Conservation (phyloP, 2,113 vertebrate species). For the Aspidoscelis tigris region DNA sequence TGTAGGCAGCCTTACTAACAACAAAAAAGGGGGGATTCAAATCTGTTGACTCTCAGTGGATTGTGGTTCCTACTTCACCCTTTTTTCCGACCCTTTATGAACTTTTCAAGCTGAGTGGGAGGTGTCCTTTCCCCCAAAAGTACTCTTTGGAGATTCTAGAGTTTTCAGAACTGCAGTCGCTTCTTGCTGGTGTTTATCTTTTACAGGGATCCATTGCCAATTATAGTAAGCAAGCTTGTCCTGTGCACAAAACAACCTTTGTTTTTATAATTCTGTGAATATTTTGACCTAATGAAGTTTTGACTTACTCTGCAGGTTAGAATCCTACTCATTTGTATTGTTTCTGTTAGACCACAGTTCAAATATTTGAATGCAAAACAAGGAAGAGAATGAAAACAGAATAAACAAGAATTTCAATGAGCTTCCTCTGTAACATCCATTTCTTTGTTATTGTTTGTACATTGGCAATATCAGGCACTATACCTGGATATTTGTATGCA, state of each 20-base stretch:
- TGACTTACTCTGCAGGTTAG: slow-evolving; percentile 23
- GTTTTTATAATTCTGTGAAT: slow-evolving; percentile 38
- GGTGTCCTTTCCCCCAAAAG: not conserved
- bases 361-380: slow-evolving; percentile 45
- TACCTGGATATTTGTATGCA: not conserved
- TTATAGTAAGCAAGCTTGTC: slow-evolving; percentile 16
- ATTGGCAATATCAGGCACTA: not conserved
- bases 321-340: not conserved
- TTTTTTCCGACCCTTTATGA: not conserved
- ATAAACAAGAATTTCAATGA: slow-evolving; percentile 17
- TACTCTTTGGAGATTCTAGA: not conserved
- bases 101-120: not conserved
- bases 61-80: not conserved
- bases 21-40: not conserved
- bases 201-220: slow-evolving; percentile 15
- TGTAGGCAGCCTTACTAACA: no score
- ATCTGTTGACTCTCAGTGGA: not conserved
- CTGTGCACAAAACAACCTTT: not conserved
- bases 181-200: slow-evolving; percentile 3
- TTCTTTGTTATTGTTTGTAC: slow-evolving; percentile 10
- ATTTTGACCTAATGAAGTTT: slow-evolving; percentile 16
- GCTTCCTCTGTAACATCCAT: not conserved
- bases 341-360: not conserved
- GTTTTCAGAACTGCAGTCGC: slow-evolving; percentile 19
- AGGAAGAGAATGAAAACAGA: slow-evolving; percentile 7